Conservation (phyloP, 2,113 vertebrate genomes). For the Triplophysa dalaica region DNA sequence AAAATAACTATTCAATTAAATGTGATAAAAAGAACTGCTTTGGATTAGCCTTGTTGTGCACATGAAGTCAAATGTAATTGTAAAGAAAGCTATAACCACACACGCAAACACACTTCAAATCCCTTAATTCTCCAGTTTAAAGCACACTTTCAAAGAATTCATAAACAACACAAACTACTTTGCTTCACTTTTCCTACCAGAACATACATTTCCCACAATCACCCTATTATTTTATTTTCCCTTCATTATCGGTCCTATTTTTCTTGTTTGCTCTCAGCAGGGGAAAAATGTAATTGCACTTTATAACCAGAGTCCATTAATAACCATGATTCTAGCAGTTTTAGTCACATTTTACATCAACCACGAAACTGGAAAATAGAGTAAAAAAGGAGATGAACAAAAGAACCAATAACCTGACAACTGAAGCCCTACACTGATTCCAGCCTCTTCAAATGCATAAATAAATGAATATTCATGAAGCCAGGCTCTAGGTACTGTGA, state of each 20-base stretch:
- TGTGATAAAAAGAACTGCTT: conserved; percentile 10
- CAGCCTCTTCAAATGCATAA: neutral
- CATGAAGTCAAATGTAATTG: conserved; percentile 21
- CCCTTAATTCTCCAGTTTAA: neutral
- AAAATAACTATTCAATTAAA: neutral
- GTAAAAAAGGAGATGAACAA: neutral
- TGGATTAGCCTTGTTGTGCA: conserved; percentile 16
- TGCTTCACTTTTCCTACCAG: conserved; percentile 2
- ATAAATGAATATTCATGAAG: conserved; percentile 9
- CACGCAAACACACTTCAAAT: neutral
- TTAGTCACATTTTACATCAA: neutral
- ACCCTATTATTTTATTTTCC: neutral
- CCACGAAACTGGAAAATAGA: neutral
- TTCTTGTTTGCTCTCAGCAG: neutral
- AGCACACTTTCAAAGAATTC: neutral
- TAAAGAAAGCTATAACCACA: neutral
- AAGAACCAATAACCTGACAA: neutral
- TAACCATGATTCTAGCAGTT: conserved; percentile 2
- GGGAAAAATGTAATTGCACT: conserved; percentile 16
- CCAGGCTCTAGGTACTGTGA: neutral
- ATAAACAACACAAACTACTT: neutral
- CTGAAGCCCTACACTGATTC: neutral
- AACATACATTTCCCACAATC: neutral
- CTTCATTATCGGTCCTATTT: neutral
- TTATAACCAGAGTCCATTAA: neutral